A percentile compares a stretch with the other conserved stretches of the same genome.
Evolutionary conservation across 64 coral and sea anemone species (phyloP).

Genomic region (Stichodactyla mertensii): DNA sequence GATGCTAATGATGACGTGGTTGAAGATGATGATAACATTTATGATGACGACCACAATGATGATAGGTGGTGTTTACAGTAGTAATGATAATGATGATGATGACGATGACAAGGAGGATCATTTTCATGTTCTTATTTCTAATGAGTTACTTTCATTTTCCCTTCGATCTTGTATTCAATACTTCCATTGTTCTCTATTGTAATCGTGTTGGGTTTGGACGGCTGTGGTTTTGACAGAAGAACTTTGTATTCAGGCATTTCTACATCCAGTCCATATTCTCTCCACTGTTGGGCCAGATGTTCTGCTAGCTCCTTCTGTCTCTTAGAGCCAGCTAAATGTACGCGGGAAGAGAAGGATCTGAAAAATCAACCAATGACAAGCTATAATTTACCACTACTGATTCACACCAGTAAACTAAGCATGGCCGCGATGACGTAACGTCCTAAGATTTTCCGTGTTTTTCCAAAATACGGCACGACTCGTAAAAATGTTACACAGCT

Average conservation of each 20-base stretch:
- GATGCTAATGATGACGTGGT: too few relatives aligned
- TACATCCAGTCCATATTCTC: slow-evolving; percentile 63
- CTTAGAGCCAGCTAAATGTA: slow-evolving; percentile 61
- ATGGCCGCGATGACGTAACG: too few relatives aligned
- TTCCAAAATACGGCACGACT: too few relatives aligned
- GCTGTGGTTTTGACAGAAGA: slow-evolving; percentile 50
- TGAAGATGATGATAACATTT: too few relatives aligned
- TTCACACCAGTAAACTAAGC: not conserved
- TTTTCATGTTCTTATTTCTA: too few relatives aligned
- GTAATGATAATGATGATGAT: too few relatives aligned
- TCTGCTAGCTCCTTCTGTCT: slow-evolving; percentile 51
- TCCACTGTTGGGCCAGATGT: slow-evolving; percentile 46
- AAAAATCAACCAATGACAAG: not conserved
- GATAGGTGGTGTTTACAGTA: too few relatives aligned
- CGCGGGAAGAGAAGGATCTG: slow-evolving; percentile 43
- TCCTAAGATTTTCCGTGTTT: too few relatives aligned
- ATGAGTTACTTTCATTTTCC: slow-evolving; percentile 47
- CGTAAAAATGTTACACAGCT: too few relatives aligned
- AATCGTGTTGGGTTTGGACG: slow-evolving; percentile 63
- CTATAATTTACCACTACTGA: not conserved
- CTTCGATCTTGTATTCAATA: slow-evolving; percentile 33
- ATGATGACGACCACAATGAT: too few relatives aligned
- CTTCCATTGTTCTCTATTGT: slow-evolving; percentile 49
- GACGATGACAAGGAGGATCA: too few relatives aligned
- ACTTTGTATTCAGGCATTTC: slow-evolving; percentile 61